Evolutionary conservation across 2,797 vertebrate genomes (phyloP).

Genomic region (Eospalax fontanierii): DNA sequence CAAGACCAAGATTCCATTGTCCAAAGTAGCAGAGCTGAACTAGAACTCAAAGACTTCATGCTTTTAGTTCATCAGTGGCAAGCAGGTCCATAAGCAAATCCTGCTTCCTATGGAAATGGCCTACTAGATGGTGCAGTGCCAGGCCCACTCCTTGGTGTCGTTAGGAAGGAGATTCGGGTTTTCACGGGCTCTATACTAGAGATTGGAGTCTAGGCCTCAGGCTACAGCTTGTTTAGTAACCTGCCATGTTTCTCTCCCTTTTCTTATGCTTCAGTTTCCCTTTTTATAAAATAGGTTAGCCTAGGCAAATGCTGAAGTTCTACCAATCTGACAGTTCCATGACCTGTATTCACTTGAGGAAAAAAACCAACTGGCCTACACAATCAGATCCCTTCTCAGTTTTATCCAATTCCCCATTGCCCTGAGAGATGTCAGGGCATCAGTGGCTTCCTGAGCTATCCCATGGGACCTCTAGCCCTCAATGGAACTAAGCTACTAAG

Average conservation of each 20-base stretch:
- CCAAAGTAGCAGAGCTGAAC: not conserved
- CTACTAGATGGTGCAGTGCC: not conserved
- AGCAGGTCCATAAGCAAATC: not conserved
- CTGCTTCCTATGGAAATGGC: not conserved
- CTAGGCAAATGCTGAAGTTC: not conserved
- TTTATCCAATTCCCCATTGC: not conserved
- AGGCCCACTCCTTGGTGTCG: not conserved
- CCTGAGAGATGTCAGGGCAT: conserved; percentile 4
- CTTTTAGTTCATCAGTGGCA: not conserved
- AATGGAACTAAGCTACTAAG: not conserved
- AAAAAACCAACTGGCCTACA: not conserved
- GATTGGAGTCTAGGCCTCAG: not conserved
- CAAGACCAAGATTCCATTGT: not conserved
- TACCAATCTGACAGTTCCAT: not conserved
- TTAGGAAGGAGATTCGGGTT: not conserved
- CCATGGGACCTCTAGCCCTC: not conserved
- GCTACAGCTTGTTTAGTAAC: not conserved
- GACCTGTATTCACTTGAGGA: conserved; percentile 18
- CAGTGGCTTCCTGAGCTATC: not conserved
- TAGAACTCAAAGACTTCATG: not conserved
- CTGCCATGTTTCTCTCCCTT: conserved; percentile 1
- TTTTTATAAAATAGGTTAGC: conserved; percentile 32
- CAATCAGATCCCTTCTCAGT: not conserved
- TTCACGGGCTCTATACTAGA: not conserved
- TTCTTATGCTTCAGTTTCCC: conserved; percentile 26